phyloP scores from a whole-genome alignment of 2,888 invertebrate genomes.

The Lasioglossum figueresi region DNA sequence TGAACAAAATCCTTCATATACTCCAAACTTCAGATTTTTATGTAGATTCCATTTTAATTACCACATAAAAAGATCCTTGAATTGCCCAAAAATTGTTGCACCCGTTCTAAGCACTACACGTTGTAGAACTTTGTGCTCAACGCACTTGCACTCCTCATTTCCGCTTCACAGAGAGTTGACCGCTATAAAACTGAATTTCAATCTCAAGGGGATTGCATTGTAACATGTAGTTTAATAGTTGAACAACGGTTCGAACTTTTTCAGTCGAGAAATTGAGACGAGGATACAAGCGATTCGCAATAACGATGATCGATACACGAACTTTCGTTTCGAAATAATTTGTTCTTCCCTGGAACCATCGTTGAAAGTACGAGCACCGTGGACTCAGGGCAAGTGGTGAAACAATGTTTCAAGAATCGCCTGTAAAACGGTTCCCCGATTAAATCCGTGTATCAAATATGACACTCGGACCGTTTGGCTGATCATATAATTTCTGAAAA shows the following conservation, averaged over 20 bases:
- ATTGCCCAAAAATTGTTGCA: not conserved
- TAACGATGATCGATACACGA: not conserved
- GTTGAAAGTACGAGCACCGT: constrained; percentile 22
- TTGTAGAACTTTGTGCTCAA: not conserved
- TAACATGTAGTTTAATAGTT: not conserved
- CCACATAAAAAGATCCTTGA: not conserved
- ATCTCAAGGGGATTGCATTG: not conserved
- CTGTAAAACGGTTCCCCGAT: not conserved
- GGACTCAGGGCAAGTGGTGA: not conserved
- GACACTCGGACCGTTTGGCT: not conserved
- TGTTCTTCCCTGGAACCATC: not conserved
- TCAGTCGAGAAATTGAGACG: not conserved
- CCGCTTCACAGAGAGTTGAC: not conserved
- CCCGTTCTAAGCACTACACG: not conserved
- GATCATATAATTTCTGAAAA: not conserved
- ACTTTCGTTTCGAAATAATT: constrained; percentile 29
- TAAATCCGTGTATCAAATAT: constrained; percentile 1
- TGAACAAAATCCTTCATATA: not conserved
- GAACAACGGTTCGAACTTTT: constrained; percentile 5
- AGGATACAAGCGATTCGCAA: not conserved
- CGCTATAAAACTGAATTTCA: not conserved
- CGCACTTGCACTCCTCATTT: not conserved
- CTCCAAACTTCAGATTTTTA: not conserved
- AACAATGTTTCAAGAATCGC: not conserved
- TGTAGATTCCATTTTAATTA: not conserved